phyloP scores from a whole-genome alignment of 2,797 vertebrate genomes.

The Intellagama lesueurii region DNA sequence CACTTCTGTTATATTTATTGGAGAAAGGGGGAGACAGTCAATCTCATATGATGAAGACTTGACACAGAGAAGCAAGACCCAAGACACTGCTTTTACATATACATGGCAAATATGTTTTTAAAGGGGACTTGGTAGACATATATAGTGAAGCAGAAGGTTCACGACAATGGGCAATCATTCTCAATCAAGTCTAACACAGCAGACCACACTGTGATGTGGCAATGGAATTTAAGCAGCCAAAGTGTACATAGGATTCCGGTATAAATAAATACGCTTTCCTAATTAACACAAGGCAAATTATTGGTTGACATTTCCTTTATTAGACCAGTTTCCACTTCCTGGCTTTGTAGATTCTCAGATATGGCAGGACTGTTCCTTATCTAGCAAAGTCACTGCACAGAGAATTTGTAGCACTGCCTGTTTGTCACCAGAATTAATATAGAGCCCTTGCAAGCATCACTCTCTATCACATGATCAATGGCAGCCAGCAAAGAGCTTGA shows the following conservation, averaged over 20 bases:
- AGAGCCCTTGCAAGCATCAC: constrained; percentile 75
- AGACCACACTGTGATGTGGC: not conserved
- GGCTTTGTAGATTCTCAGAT: constrained; percentile 73
- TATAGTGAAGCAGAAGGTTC: too few species aligned
- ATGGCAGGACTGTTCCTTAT: constrained; percentile 54
- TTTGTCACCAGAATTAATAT: constrained; percentile 81
- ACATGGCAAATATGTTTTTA: not conserved
- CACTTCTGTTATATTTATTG: not conserved
- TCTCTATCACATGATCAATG: constrained; percentile 81
- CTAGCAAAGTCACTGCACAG: constrained; percentile 70
- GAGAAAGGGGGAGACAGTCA: too few species aligned
- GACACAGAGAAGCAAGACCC: not conserved
- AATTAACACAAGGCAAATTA: constrained; percentile 59
- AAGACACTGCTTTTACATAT: not conserved
- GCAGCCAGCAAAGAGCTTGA: constrained; percentile 68
- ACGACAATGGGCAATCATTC: not conserved
- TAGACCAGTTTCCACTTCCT: constrained; percentile 63
- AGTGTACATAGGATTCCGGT: not conserved
- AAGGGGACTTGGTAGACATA: not conserved
- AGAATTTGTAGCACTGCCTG: constrained; percentile 80
- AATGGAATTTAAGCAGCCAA: not conserved
- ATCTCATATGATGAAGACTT: not conserved
- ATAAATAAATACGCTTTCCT: not conserved
- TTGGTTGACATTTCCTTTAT: constrained; percentile 61
- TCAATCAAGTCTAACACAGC: not conserved